Evolutionary conservation across 2,888 invertebrate species (phyloP), one percentile per base, ranked within the genome.

Genomic region (Heliconius ethilla): DNA sequence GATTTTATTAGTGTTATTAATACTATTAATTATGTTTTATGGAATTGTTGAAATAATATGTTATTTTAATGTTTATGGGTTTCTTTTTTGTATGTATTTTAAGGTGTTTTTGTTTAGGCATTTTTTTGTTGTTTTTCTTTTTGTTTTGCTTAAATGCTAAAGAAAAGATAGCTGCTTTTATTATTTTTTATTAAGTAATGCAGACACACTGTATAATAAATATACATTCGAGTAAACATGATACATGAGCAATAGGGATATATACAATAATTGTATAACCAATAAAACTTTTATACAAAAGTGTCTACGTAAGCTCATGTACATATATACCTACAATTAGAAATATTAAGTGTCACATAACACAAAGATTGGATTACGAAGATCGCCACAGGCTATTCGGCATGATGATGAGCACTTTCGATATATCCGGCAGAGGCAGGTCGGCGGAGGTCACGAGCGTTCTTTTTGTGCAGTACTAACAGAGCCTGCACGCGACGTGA

Each of bases 351-450:
- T 83, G 85, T 85, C 85, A 84, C 81, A 85, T 84, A 83, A 84
- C 79, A 83, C 83, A 84, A 83, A 85, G 63, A 83, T 82, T 82
- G 81, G 81, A 82, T 85, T 83, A 84, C 82, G 82, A 66, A 51
- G 70, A 70, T 73, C 81, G 84, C 85, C 83, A 82, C 81, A 75
- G 83, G 84, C 83, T 81, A 81, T 78, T 78, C 79, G 78, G 78
- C 80, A 84, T 86, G 86, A 87, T 90, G 90, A 89, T 88, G 90
- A 85, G 88, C 89, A 92, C 93, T 93, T 93, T 93, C 92, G 90
- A 90, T 92, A 92, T 87, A 90, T 94, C 93, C 94, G 93, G 92
- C 92, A 92, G 88, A 86, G 93, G 92, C 92, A 92, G 88, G 86
- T 88, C 87, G 86, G 84, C 83, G 84, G 89, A 88, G 93, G 94